phyloP scores from a whole-genome alignment of 2,113 vertebrate species.

The Callithrix jacchus region DNA sequence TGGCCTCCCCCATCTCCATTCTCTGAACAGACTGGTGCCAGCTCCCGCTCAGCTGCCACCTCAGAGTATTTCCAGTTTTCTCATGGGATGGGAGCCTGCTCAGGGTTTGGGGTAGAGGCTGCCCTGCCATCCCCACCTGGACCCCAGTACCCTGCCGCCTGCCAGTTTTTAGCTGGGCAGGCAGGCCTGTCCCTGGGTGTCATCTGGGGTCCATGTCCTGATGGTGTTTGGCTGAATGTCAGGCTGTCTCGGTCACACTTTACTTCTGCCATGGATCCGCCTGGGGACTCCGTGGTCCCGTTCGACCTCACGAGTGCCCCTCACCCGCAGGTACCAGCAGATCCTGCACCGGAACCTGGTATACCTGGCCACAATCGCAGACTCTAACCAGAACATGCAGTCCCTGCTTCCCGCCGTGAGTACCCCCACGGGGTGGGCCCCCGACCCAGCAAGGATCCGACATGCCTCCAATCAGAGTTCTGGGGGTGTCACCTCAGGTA shows the following conservation, averaged over 20 bases:
- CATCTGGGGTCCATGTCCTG: not conserved
- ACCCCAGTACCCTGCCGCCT: accelerated
- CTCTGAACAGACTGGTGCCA: not conserved
- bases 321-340: constrained; percentile 93
- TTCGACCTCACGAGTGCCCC: accelerated
- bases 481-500: accelerated
- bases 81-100: not conserved
- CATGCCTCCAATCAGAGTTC: not conserved
- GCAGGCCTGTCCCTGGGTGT: not conserved
- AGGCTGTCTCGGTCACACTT: not conserved
- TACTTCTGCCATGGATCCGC: accelerated
- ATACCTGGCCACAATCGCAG: constrained; percentile 97
- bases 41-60: not conserved
- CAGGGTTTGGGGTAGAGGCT: not conserved
- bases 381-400: constrained; percentile 99
- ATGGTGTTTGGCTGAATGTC: not conserved
- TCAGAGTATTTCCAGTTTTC: not conserved
- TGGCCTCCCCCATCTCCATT: too few species aligned
- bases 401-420: constrained; percentile 96
- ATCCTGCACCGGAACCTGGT: constrained; percentile 98
- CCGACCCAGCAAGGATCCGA: not conserved
- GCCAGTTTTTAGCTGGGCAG: not conserved
- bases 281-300: accelerated
- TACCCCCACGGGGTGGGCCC: not conserved
- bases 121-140: not conserved